Evolutionary conservation across 2,888 invertebrate genomes (phyloP), one percentile per base, ranked within the genome.

Genomic region (Blastobasis lacticolella): DNA sequence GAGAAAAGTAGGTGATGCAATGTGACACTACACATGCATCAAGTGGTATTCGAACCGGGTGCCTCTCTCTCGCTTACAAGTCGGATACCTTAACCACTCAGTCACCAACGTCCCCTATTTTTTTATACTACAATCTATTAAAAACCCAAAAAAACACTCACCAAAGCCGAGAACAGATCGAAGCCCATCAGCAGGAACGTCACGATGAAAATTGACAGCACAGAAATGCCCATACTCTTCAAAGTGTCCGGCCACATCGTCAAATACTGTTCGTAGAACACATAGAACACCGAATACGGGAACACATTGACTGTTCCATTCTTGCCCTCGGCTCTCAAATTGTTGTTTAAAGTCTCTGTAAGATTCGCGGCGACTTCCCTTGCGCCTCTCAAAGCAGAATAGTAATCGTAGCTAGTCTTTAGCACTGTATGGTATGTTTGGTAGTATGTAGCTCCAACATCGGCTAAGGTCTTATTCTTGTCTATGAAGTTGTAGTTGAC

Each of bases 241-340:
- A 97, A 75, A 0, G 97, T 96, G 69, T 98, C 97, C 0, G 93
- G 90, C 94, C 97, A 96, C 92, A 98, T 97, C 6, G 97, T 97
- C 59, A 98, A 88, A 81, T 99, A 99, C 86, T 99, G 99, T 77
- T 99, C 99, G 77, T 99, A 99, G 88, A 97, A 99, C 37, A 99
- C 98, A 78, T 99, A 99, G 88, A 98, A 98, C 49, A 98, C 92
- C 0, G 95, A 97, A 87, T 99, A 96, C 0, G 95, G 95, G 76
- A 95, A 95, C 57, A 96, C 95, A 75, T 91, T 92, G 37, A 93
- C 90, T 0, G 83, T 82, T 42, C 42, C 42, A n/a, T 42, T 75
- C 52, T 74, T 67, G 23, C 90, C 90, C 37, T 75, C 70, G 1
- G 78, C 81, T 50, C 77, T 82, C 1, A 92, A 73, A 57, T 93